These are phyloP conservation scores for Drosophila bunnanda DNA, from an alignment of 2,888 invertebrate genomes.

Conservation along the genomic window DNA sequence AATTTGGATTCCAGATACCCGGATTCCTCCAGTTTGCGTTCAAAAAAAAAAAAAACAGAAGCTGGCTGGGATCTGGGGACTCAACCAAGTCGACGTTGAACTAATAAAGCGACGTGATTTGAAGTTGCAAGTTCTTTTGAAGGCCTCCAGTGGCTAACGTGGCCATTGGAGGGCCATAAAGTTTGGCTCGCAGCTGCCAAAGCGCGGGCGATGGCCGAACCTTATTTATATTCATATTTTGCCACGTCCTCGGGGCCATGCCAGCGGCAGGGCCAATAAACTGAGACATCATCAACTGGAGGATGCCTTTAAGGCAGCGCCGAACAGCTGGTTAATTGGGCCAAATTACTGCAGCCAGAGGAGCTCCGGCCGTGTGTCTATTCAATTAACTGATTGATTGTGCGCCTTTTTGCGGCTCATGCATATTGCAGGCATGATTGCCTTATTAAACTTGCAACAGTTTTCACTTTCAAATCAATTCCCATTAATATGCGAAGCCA, in stretches of 20 bases:
- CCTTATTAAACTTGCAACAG: constrained; percentile 26
- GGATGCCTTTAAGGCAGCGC: background rate
- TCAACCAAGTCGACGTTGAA: constrained; percentile 37
- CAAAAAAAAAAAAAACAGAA: background rate
- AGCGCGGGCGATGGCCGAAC: background rate
- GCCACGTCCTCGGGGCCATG: background rate
- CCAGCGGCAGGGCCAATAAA: background rate
- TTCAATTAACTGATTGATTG: constrained; percentile 41
- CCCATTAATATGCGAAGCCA: constrained; percentile 17
- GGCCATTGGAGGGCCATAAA: constrained; percentile 49
- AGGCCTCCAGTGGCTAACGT: constrained; percentile 42
- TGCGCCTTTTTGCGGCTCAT: constrained; percentile 12
- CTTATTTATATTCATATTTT: constrained; percentile 33
- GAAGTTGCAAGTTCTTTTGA: constrained; percentile 54
- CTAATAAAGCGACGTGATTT: constrained; percentile 75
- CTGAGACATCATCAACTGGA: too few relatives aligned
- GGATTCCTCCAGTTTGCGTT: background rate
- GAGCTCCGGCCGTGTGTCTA: background rate
- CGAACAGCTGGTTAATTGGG: constrained; percentile 8
- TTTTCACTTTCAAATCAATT: constrained; percentile 20
- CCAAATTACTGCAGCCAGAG: background rate
- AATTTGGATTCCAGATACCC: background rate
- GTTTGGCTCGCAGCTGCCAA: constrained; percentile 39
- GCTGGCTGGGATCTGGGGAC: constrained; percentile 38
- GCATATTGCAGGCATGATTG: constrained; percentile 25